These are phyloP conservation scores for Sterrhoptilus dennistouni DNA, from an alignment of 2,113 vertebrate genomes.

Conservation along the genomic window DNA sequence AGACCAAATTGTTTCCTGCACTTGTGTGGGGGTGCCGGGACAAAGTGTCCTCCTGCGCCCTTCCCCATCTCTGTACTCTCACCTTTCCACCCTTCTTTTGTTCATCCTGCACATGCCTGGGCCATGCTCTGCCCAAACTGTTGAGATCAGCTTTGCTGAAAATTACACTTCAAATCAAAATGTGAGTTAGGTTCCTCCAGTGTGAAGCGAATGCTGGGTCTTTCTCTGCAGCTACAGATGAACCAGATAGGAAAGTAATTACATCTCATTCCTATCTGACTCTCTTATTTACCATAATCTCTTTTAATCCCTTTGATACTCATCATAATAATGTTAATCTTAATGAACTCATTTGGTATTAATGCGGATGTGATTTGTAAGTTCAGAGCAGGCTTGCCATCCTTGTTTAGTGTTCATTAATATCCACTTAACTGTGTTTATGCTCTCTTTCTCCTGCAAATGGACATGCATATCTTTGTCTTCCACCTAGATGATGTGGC, in stretches of 20 bases:
- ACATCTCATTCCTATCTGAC: conserved; percentile 56
- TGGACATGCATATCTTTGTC: conserved; percentile 2
- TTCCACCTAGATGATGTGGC: conserved; percentile 28
- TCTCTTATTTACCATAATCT: conserved; percentile 68
- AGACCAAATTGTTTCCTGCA: neutral
- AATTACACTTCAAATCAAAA: conserved; percentile 13
- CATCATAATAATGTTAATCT: conserved; percentile 78
- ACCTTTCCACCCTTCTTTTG: conserved; percentile 12
- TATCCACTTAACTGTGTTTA: conserved; percentile 52
- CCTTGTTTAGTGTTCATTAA: conserved; percentile 54
- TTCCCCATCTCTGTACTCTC: neutral
- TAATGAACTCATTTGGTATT: conserved; percentile 73
- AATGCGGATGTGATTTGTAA: conserved; percentile 73
- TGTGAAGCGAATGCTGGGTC: neutral
- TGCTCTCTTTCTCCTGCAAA: conserved; percentile 14
- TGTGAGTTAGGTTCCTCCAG: conserved; percentile 30
- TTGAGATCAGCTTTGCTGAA: conserved; percentile 57
- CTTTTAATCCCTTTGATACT: conserved; percentile 75
- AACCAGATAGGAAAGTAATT: conserved; percentile 38
- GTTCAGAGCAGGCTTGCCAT: conserved; percentile 44
- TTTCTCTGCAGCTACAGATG: conserved; percentile 57
- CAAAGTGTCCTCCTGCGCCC: neutral
- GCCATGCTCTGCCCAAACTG: neutral
- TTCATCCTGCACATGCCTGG: conserved; percentile 40
- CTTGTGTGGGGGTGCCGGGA: neutral